phyloP scores from a whole-genome alignment of 2,113 vertebrate genomes.

The Terrapene triunguis region DNA sequence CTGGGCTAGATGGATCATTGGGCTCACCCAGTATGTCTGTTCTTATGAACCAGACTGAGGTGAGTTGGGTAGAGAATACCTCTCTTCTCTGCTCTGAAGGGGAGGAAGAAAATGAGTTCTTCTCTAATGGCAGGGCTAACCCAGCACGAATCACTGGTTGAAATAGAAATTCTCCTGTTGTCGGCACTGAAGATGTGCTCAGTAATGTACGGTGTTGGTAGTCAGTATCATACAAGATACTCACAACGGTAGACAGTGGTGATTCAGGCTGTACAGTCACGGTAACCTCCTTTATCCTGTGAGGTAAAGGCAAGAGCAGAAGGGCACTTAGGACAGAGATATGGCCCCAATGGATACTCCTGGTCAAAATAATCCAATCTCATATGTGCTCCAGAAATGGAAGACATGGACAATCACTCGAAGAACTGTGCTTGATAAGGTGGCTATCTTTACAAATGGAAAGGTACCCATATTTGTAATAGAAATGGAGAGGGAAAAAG shows the following conservation, averaged over 20 bases:
- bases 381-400: not conserved
- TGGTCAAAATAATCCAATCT: not conserved
- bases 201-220: no score
- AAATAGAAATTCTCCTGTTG: no score
- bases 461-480: not conserved
- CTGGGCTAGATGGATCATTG: not conserved
- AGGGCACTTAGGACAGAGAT: not conserved
- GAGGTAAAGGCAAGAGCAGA: not conserved
- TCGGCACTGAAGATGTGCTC: no score
- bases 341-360: not conserved
- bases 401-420: no score
- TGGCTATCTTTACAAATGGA: not conserved
- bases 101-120: no score
- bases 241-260: no score
- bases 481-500: not conserved
- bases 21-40: not conserved
- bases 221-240: no score
- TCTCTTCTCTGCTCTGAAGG: no score
- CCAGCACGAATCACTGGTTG: no score
- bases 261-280: no score
- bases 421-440: not conserved
- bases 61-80: no score
- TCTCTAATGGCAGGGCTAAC: no score
- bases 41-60: not conserved
- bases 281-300: not conserved